Percentiles rank a stretch among this genome's conserved stretches.
These are phyloP conservation scores for Myotis lucifugus DNA, from an alignment of 2,113 vertebrate genomes.

Conservation along the genomic window DNA sequence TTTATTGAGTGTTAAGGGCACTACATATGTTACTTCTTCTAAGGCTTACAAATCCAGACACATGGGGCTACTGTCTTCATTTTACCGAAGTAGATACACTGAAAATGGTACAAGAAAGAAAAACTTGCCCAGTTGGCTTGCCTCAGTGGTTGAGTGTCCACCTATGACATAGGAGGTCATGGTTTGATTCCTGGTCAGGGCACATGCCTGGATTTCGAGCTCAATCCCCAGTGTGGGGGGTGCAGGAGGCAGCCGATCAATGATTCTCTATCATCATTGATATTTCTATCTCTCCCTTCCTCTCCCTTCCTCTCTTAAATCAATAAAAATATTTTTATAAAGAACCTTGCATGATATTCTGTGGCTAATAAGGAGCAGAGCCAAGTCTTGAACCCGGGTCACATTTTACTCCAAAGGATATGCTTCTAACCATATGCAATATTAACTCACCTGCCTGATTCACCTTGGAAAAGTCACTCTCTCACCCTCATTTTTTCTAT, in stretches of 20 bases:
- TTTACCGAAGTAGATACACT: not conserved
- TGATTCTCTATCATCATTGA: too few relatives aligned
- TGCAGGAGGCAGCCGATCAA: too few relatives aligned
- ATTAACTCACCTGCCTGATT: not conserved
- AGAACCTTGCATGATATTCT: not conserved
- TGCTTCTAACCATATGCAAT: not conserved
- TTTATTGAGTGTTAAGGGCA: not conserved
- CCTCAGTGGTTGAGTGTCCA: too few relatives aligned
- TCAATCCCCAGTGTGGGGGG: too few relatives aligned
- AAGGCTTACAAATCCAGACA: not conserved
- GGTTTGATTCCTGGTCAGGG: too few relatives aligned
- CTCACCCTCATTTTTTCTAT: not conserved
- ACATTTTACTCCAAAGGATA: not conserved
- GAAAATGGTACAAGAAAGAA: not conserved
- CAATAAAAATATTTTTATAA: too few relatives aligned
- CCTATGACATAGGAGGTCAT: too few relatives aligned
- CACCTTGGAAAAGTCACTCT: conserved; percentile 6
- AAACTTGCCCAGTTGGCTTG: too few relatives aligned
- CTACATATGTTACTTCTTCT: not conserved
- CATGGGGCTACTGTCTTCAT: not conserved
- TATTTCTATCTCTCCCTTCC: too few relatives aligned
- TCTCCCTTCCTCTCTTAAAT: too few relatives aligned
- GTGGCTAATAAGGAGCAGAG: not conserved
- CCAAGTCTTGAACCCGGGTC: not conserved
- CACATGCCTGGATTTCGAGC: too few relatives aligned